Percentiles rank a stretch among this genome's conserved stretches.
phyloP scores from a whole-genome alignment of 2,888 invertebrate genomes.

The Amphimallon solstitiale region DNA sequence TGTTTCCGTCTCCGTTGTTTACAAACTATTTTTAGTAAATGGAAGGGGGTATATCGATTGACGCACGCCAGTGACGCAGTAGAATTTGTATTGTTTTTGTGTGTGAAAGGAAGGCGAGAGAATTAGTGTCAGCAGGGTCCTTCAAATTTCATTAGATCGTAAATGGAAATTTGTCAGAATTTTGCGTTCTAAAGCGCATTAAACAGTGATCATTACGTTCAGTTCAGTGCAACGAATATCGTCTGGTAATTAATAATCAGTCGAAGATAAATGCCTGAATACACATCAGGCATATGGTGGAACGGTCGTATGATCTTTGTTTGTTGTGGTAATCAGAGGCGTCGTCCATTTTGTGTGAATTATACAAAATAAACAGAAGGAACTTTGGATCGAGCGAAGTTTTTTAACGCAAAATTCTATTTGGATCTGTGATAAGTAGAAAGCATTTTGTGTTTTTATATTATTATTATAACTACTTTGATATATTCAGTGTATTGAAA shows the following conservation, averaged over 20 bases:
- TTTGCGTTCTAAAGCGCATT: constrained; percentile 56
- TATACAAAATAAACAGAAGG: constrained; percentile 31
- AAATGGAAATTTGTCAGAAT: constrained; percentile 49
- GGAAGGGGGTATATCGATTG: constrained; percentile 41
- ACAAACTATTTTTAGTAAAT: constrained; percentile 24
- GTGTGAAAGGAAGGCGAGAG: constrained; percentile 36
- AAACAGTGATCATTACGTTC: constrained; percentile 42
- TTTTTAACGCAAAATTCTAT: constrained; percentile 59
- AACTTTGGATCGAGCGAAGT: constrained; percentile 30
- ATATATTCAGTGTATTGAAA: constrained; percentile 23
- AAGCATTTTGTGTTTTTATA: constrained; percentile 48
- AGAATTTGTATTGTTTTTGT: constrained; percentile 36
- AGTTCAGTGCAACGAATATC: too few species aligned
- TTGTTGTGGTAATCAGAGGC: constrained; percentile 53
- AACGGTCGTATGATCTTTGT: constrained; percentile 55
- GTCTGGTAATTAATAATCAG: too few species aligned
- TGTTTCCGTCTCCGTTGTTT: constrained; percentile 9
- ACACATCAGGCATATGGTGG: constrained; percentile 50
- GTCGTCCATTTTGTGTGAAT: constrained; percentile 58
- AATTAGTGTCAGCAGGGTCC: constrained; percentile 38
- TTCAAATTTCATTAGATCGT: constrained; percentile 35
- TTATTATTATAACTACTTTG: constrained; percentile 16
- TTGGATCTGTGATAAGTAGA: constrained; percentile 58
- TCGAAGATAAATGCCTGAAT: constrained; percentile 18
- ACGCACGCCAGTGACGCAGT: constrained; percentile 44